Percentiles rank a stretch among this genome's conserved stretches.
These are phyloP conservation scores for Esperia sulphurella DNA, from an alignment of 2,888 invertebrate species.

Conservation along the genomic window DNA sequence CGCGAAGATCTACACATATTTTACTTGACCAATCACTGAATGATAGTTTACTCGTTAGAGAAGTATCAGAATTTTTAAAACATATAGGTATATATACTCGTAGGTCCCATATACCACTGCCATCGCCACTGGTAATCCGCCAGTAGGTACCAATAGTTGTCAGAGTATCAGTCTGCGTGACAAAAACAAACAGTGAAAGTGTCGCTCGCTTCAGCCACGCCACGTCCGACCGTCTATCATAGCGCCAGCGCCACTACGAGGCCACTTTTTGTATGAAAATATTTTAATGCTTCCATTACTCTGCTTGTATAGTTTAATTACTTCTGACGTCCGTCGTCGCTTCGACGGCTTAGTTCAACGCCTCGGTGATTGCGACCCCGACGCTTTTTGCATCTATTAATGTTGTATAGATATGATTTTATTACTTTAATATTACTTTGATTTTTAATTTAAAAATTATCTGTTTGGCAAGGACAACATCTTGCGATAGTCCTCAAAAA, in stretches of 20 bases:
- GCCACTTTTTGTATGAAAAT: constrained; percentile 52
- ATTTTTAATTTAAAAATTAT: background rate
- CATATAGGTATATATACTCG: too few species aligned
- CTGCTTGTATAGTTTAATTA: constrained; percentile 43
- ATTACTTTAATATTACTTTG: background rate
- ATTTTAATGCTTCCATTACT: constrained; percentile 46
- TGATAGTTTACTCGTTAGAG: too few species aligned
- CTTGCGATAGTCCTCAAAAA: background rate
- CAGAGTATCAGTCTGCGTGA: constrained; percentile 45
- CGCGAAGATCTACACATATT: too few species aligned
- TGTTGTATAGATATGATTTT: too few species aligned
- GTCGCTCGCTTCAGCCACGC: constrained; percentile 34
- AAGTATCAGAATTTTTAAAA: too few species aligned
- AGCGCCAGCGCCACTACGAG: constrained; percentile 21
- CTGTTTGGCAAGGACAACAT: background rate
- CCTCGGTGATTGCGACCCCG: constrained; percentile 25
- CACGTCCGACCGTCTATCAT: constrained; percentile 35
- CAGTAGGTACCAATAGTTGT: too few species aligned
- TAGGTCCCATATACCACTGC: too few species aligned
- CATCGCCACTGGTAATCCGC: too few species aligned
- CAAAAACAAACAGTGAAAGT: constrained; percentile 69
- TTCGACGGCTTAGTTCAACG: constrained; percentile 34
- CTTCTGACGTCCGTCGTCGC: constrained; percentile 21
- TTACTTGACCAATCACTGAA: too few species aligned
- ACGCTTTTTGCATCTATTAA: background rate